Evolutionary conservation across 2,113 vertebrate genomes (phyloP).

Genomic region (Odontophorus gujanensis): DNA sequence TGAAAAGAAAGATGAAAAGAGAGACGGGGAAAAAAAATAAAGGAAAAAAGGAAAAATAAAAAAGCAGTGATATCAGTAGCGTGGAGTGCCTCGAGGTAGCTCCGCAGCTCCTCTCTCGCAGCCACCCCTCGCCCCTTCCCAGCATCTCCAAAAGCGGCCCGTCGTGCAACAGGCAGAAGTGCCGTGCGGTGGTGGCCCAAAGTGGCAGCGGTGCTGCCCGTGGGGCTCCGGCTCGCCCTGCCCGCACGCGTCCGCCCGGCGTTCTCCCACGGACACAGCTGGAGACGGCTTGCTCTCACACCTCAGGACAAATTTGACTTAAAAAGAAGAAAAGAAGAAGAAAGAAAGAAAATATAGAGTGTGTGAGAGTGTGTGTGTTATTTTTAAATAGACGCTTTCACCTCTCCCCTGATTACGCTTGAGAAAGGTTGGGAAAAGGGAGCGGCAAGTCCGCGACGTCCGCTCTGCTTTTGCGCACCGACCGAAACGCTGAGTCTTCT

Average conservation of each 20-base stretch:
- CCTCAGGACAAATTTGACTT: neutral
- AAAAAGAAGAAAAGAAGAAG: neutral
- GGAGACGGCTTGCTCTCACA: neutral
- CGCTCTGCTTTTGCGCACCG: neutral
- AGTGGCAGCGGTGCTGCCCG: neutral
- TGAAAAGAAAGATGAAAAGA: no score
- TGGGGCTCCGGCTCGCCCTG: neutral
- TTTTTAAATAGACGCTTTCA: neutral
- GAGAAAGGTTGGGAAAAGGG: neutral
- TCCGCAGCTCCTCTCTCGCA: neutral
- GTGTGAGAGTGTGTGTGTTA: neutral
- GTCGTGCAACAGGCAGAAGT: neutral
- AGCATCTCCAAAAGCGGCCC: neutral
- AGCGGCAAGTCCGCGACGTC: neutral
- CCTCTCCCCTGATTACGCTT: neutral
- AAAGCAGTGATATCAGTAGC: neutral
- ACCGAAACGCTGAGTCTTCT: neutral
- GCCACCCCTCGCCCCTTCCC: neutral
- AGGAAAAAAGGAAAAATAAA: neutral
- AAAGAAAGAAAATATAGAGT: no score
- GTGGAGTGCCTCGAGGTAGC: no score
- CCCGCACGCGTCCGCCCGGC: neutral
- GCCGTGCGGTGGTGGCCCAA: neutral
- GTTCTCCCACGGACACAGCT: neutral
- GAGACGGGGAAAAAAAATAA: no score